Evolutionary conservation across 2,888 invertebrate genomes (phyloP), one percentile per base, ranked within the genome.

Genomic region (Thyatira batis): DNA sequence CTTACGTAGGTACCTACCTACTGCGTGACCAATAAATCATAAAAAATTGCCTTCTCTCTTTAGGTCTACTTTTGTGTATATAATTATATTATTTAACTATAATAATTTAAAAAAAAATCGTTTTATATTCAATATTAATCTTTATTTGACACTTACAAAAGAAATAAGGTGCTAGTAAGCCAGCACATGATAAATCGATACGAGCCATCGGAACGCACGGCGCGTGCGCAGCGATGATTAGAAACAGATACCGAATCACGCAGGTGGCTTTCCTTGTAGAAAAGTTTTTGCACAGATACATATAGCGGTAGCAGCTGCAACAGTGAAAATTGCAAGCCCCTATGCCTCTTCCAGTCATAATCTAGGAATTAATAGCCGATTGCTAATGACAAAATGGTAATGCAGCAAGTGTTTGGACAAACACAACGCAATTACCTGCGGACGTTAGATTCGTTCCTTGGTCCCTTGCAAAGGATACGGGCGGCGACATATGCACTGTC

Each of bases 311-410:
- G 73, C 85, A 84, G 86, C 86, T 89, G 91, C 73, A 73, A 72
- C 57, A 78, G 83, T 76, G 86, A 88, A 91, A 91, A 91, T 89
- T 88, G 85, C 89, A 48, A 83, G 89, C 92, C 92, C 92, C 84
- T 92, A 92, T 92, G 68, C 76, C 76, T 69, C 76, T 75, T 73
- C 77, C 57, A 82, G 75, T 84, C 83, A 87, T 90, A 90, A 90
- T 87, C 89, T 87, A 85, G 82, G 83, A 84, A 91, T 90, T 88
- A 91, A 90, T 92, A 89, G 85, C 66, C 79, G 65, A 85, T 85
- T 77, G 84, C 85, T 90, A 90, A 92, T 89, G 89, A 88, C 86
- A 86, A 85, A 89, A 88, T 89, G 87, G 82, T 84, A 89, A 90
- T 89, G 71, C 73, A 77, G 68, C 67, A 67, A 66, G 74, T 77